phyloP scores from a whole-genome alignment of 2,888 invertebrate species.

The Mylabris sibirica region DNA sequence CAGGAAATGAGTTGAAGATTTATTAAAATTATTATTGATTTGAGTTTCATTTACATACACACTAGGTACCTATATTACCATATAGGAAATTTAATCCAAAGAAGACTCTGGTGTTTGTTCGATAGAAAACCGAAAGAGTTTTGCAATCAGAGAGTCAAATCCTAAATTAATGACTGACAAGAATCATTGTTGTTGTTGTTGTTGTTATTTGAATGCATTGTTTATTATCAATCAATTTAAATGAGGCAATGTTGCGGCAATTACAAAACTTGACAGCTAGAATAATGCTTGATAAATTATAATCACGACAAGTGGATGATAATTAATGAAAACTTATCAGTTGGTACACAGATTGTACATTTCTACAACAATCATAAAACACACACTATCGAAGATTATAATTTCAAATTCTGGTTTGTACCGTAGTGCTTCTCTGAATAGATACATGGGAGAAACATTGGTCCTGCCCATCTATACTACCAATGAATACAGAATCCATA shows the following conservation, averaged over 20 bases:
- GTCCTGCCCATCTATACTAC: too few species aligned
- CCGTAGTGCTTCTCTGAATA: too few species aligned
- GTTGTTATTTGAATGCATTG: background rate
- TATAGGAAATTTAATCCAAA: background rate
- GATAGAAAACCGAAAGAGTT: background rate
- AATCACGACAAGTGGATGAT: background rate
- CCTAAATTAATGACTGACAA: background rate
- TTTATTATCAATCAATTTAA: slow-evolving; percentile 2
- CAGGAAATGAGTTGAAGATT: slow-evolving; percentile 8
- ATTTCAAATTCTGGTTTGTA: too few species aligned
- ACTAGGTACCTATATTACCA: background rate
- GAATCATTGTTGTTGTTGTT: background rate
- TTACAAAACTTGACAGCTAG: background rate
- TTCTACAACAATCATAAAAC: background rate
- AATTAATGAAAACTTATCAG: background rate
- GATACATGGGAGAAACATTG: too few species aligned
- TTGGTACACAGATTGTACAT: background rate
- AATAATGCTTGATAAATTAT: slow-evolving; percentile 3
- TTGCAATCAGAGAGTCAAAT: background rate
- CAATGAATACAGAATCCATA: too few species aligned
- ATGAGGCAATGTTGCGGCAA: background rate
- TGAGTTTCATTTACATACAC: background rate
- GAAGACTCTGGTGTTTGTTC: too few species aligned
- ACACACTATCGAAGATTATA: too few species aligned
- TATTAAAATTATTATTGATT: background rate